These are phyloP conservation scores for Lordiphosa clarofinis DNA, from an alignment of 1,140 invertebrate species.

Conservation along the genomic window DNA sequence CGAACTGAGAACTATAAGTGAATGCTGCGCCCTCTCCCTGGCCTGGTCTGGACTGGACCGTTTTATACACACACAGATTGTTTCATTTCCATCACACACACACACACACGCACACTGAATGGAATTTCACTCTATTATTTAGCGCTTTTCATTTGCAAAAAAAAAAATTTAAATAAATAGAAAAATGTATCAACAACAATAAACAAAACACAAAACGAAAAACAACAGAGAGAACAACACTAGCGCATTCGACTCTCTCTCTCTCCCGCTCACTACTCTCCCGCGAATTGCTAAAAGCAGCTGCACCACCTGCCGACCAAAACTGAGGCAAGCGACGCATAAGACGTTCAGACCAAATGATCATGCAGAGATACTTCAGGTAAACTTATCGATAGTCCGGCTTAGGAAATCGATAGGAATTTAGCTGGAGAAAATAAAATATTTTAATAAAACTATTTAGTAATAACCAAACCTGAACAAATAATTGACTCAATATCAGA, in stretches of 20 bases:
- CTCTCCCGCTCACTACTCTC: slow-evolving; percentile 9
- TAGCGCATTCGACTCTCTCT: too few species aligned
- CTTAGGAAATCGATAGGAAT: not conserved
- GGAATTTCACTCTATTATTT: slow-evolving; percentile 67
- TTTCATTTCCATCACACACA: slow-evolving; percentile 49
- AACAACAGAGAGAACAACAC: too few species aligned
- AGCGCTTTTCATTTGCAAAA: slow-evolving; percentile 34
- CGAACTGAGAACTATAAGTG: slow-evolving; percentile 55
- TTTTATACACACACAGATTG: slow-evolving; percentile 12
- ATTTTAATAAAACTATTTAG: too few species aligned
- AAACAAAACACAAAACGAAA: slow-evolving; percentile 2
- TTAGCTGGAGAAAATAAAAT: too few species aligned
- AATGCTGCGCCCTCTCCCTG: slow-evolving; percentile 7
- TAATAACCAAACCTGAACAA: too few species aligned
- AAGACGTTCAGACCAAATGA: not conserved
- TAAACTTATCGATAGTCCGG: slow-evolving; percentile 20
- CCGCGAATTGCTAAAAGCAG: slow-evolving; percentile 21
- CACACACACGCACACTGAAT: slow-evolving; percentile 27
- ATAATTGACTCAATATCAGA: too few species aligned
- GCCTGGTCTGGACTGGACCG: not conserved
- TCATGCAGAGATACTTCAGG: slow-evolving; percentile 9
- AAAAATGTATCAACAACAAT: slow-evolving; percentile 6
- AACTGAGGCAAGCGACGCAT: slow-evolving; percentile 9
- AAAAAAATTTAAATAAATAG: slow-evolving; percentile 10
- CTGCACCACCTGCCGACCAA: slow-evolving; percentile 59